These are phyloP conservation scores for Brevipalpus yothersi DNA, from an alignment of 1,140 invertebrate genomes.

Conservation along the genomic window DNA sequence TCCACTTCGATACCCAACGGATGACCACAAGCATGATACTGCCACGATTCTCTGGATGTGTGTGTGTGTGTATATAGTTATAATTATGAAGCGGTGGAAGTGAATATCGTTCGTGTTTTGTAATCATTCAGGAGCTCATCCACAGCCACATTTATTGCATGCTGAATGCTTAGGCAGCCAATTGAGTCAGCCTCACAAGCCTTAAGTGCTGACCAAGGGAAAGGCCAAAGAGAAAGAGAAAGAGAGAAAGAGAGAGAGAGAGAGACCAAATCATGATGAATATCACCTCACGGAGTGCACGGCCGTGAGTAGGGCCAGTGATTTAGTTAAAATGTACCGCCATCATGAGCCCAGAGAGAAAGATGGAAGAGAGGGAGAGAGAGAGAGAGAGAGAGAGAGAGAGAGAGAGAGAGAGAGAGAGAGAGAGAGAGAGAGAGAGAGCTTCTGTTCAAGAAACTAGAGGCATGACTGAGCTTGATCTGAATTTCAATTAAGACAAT, in stretches of 20 bases:
- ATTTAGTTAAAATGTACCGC: background rate
- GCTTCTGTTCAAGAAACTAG: background rate
- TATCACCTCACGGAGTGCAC: background rate
- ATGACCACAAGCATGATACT: too few species aligned
- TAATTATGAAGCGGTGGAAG: too few species aligned
- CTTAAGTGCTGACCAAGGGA: too few species aligned
- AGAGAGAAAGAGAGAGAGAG: background rate
- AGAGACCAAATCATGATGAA: background rate
- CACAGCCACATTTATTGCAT: too few species aligned
- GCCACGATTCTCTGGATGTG: too few species aligned
- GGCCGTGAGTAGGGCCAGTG: background rate
- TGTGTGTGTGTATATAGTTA: too few species aligned
- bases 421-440: background rate
- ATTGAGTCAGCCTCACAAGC: too few species aligned
- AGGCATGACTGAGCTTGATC: background rate
- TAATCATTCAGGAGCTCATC: too few species aligned
- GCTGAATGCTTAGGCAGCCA: too few species aligned
- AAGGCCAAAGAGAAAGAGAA: constrained; percentile 3
- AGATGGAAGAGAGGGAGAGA: background rate
- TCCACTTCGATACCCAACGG: too few species aligned
- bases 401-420: background rate
- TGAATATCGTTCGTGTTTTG: too few species aligned
- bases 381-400: background rate
- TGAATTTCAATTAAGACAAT: background rate
- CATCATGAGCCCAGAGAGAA: background rate